Percentiles rank a stretch among this genome's conserved stretches.
Conservation (phyloP, 2,888 invertebrate genomes). For the Strigamia crassipes region DNA sequence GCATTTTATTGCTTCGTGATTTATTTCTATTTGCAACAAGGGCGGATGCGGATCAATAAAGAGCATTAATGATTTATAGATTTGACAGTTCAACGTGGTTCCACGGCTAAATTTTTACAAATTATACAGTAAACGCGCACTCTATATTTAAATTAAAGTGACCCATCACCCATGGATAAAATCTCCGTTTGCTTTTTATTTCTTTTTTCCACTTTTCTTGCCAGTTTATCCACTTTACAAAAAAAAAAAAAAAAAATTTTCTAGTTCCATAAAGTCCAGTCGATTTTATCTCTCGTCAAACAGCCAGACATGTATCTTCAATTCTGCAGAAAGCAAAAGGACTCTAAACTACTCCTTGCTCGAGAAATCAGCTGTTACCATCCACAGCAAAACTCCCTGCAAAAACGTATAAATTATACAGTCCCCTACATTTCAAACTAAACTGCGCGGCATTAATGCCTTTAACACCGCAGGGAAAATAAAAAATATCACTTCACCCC, state of each 20-base stretch:
- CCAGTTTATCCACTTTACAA: neutral
- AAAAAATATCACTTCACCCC: neutral
- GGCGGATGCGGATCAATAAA: no score
- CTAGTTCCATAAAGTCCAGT: neutral
- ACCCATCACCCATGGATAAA: no score
- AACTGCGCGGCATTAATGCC: conserved; percentile 16
- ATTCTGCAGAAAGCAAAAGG: neutral
- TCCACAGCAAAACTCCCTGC: neutral
- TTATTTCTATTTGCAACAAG: neutral
- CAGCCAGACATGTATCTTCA: conserved; percentile 15
- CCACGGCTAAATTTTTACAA: no score
- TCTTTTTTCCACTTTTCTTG: neutral
- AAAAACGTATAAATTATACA: conserved; percentile 36
- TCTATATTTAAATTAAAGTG: no score
- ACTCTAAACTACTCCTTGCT: neutral
- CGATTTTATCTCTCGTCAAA: conserved; percentile 28
- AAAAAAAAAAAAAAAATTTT: neutral
- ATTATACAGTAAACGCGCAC: no score
- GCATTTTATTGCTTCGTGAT: neutral
- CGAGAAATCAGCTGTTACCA: conserved; percentile 18
- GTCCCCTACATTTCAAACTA: conserved; percentile 23
- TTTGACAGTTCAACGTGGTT: no score
- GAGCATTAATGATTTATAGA: no score
- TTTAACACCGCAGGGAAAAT: neutral
- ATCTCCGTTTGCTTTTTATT: neutral